These are phyloP conservation scores for Miniopterus natalensis DNA, from an alignment of 2,113 vertebrate genomes.

Conservation along the genomic window DNA sequence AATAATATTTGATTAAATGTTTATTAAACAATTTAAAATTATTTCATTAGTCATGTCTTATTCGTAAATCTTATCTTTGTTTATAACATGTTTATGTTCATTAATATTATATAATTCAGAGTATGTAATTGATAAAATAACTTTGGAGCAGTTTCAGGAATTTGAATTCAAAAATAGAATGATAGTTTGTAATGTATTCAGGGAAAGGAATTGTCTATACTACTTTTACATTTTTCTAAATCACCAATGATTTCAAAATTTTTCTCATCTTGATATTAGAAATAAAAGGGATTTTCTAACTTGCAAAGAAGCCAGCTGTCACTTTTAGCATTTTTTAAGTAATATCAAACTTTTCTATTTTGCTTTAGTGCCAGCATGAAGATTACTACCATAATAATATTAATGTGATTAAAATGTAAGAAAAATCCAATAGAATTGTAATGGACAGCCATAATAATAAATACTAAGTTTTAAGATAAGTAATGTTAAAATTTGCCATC, in stretches of 20 bases:
- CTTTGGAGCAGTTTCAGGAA: not conserved
- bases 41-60: not conserved
- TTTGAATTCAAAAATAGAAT: not conserved
- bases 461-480: not conserved
- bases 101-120: not conserved
- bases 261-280: not conserved
- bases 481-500: not conserved
- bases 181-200: not conserved
- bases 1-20: conserved; percentile 28
- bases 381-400: not conserved
- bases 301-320: not conserved
- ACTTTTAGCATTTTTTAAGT: not conserved
- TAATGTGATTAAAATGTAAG: not conserved
- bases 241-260: not conserved
- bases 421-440: not conserved
- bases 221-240: not conserved
- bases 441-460: not conserved
- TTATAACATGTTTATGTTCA: not conserved
- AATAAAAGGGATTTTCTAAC: not conserved
- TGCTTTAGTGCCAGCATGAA: not conserved
- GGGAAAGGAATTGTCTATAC: not conserved
- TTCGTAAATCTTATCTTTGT: not conserved
- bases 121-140: not conserved
- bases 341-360: not conserved
- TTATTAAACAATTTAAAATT: conserved; percentile 33